Conservation (phyloP, 2,888 invertebrate genomes). For the Smittia sp. region DNA sequence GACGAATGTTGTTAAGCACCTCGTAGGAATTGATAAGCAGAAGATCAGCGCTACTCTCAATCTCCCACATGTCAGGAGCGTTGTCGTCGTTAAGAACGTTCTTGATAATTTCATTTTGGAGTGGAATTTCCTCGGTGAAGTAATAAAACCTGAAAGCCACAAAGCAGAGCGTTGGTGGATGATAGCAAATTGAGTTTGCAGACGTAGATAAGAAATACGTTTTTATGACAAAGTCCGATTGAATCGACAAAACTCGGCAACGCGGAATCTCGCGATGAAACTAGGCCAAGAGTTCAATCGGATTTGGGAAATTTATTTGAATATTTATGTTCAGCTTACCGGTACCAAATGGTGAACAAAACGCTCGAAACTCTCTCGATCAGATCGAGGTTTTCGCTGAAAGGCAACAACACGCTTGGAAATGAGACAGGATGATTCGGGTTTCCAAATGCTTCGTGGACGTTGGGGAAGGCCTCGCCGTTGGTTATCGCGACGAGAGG, state of each 20-base stretch:
- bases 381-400: conserved; percentile 52
- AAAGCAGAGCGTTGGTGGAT: neutral
- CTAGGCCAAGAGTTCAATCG: neutral
- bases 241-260: neutral
- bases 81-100: conserved; percentile 44
- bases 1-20: conserved; percentile 45
- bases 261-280: neutral
- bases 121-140: conserved; percentile 45
- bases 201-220: neutral
- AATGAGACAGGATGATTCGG: conserved; percentile 57
- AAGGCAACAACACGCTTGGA: conserved; percentile 55
- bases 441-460: conserved; percentile 57
- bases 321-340: conserved; percentile 43
- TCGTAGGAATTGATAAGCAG: conserved; percentile 46
- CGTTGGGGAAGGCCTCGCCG: conserved; percentile 55
- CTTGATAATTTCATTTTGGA: conserved; percentile 46
- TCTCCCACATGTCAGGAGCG: conserved; percentile 45
- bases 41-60: conserved; percentile 46
- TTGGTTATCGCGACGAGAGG: conserved; percentile 58
- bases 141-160: conserved; percentile 45
- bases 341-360: conserved; percentile 45
- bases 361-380: conserved; percentile 48
- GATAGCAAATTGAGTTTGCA: too few species aligned
- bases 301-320: neutral
- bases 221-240: neutral